Conservation (phyloP, 2,113 vertebrate genomes). For the Zootoca vivipara region DNA sequence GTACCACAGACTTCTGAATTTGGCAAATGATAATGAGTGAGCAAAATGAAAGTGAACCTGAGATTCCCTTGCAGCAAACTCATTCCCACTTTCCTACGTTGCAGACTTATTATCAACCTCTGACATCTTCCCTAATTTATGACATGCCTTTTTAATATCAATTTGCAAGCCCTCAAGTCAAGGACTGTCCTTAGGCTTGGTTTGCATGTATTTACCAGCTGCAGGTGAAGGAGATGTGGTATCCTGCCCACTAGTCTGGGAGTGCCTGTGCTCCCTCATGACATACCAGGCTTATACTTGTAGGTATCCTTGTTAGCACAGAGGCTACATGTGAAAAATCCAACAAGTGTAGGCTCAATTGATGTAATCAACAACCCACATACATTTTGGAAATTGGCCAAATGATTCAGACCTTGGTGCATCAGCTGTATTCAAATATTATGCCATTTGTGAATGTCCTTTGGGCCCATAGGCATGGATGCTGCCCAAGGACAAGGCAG, state of each 20-base stretch:
- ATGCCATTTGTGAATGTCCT: background rate
- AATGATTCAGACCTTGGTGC: background rate
- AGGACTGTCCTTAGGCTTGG: background rate
- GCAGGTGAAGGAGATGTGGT: too few relatives aligned
- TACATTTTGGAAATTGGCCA: background rate
- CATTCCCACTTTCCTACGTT: background rate
- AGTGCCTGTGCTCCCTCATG: background rate
- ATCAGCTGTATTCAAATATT: background rate
- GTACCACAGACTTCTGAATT: background rate
- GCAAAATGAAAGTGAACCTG: background rate
- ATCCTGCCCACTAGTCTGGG: background rate
- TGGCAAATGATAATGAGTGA: background rate
- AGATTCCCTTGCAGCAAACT: background rate
- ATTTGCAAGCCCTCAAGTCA: background rate
- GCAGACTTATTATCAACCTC: background rate
- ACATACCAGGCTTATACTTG: background rate
- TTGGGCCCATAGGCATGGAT: background rate
- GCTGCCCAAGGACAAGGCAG: background rate
- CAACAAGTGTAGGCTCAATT: background rate
- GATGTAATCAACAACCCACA: background rate
- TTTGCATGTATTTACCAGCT: background rate
- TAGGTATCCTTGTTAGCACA: background rate
- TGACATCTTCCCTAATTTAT: background rate
- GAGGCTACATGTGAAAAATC: background rate
- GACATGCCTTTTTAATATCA: background rate